Percentiles rank a stretch among this genome's conserved stretches.
Conservation (phyloP, 2,113 vertebrate species). For the Grammomys surdaster region DNA sequence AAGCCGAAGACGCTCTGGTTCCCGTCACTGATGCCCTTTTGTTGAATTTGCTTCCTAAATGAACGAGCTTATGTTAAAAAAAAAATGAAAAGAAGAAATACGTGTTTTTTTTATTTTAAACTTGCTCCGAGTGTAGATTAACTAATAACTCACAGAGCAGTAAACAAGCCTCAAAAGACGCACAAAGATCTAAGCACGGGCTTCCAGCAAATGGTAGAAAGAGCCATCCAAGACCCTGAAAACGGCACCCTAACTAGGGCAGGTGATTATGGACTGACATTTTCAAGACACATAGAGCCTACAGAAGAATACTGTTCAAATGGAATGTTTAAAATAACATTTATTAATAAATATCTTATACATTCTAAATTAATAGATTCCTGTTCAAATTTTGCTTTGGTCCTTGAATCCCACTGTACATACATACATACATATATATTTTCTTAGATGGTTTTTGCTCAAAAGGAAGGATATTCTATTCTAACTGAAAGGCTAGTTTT, state of each 20-base stretch:
- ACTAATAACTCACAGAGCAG: conserved; percentile 81
- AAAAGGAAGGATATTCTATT: conserved; percentile 86
- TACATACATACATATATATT: conserved; percentile 85
- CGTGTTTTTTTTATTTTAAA: not conserved
- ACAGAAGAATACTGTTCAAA: conserved; percentile 90
- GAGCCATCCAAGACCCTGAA: conserved; percentile 84
- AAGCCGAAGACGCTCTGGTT: conserved; percentile 85
- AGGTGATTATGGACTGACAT: conserved; percentile 87
- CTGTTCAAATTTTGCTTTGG: conserved; percentile 91
- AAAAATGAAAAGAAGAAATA: conserved; percentile 72
- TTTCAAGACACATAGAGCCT: conserved; percentile 86
- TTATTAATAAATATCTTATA: conserved; percentile 93
- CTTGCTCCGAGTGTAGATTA: conserved; percentile 79
- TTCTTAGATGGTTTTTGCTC: conserved; percentile 83
- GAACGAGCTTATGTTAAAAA: conserved; percentile 79
- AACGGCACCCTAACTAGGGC: conserved; percentile 83
- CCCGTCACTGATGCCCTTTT: conserved; percentile 76
- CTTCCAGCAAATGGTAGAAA: conserved; percentile 84
- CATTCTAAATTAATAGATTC: conserved; percentile 93
- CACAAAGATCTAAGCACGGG: conserved; percentile 83
- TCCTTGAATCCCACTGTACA: conserved; percentile 88
- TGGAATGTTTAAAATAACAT: conserved; percentile 92
- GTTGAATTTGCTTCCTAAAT: conserved; percentile 81
- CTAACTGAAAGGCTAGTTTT: conserved; percentile 86
- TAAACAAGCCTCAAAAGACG: conserved; percentile 82